phyloP scores from a whole-genome alignment of 2,888 invertebrate species.

The Neuroscelio doddi region DNA sequence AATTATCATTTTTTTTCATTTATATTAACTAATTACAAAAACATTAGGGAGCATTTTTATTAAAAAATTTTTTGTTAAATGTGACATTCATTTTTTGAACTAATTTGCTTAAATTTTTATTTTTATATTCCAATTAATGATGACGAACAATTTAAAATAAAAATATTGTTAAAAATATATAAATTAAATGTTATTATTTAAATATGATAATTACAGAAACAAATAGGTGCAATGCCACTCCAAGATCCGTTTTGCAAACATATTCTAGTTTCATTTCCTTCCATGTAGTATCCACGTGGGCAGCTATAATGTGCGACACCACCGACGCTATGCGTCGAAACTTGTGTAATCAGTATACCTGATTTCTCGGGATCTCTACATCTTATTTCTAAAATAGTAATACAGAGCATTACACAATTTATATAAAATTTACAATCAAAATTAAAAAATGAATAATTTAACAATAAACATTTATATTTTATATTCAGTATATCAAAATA shows the following conservation, averaged over 20 bases:
- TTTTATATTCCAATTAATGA: too few relatives aligned
- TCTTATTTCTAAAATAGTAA: constrained; percentile 78
- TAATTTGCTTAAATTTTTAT: too few relatives aligned
- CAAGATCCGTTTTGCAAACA: constrained; percentile 87
- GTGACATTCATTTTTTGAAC: too few relatives aligned
- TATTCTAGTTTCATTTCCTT: constrained; percentile 84
- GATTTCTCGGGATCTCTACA: constrained; percentile 81
- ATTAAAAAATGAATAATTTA: not conserved
- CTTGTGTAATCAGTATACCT: constrained; percentile 73
- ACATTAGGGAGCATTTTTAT: too few relatives aligned
- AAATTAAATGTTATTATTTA: constrained; percentile 1
- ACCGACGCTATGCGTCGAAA: constrained; percentile 82
- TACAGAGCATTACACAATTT: constrained; percentile 22
- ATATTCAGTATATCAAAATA: constrained; percentile 15
- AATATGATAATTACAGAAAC: constrained; percentile 79
- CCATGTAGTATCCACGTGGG: constrained; percentile 84
- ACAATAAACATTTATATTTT: too few relatives aligned
- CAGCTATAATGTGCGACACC: constrained; percentile 87
- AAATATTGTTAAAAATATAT: constrained; percentile 6
- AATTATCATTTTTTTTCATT: too few relatives aligned
- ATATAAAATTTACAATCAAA: not conserved
- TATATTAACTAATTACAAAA: too few relatives aligned
- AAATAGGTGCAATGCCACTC: constrained; percentile 85
- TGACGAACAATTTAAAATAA: too few relatives aligned
- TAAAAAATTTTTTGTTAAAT: too few relatives aligned